Conservation (phyloP, 2,113 vertebrate genomes). For the Ceyx cyanopectus region DNA sequence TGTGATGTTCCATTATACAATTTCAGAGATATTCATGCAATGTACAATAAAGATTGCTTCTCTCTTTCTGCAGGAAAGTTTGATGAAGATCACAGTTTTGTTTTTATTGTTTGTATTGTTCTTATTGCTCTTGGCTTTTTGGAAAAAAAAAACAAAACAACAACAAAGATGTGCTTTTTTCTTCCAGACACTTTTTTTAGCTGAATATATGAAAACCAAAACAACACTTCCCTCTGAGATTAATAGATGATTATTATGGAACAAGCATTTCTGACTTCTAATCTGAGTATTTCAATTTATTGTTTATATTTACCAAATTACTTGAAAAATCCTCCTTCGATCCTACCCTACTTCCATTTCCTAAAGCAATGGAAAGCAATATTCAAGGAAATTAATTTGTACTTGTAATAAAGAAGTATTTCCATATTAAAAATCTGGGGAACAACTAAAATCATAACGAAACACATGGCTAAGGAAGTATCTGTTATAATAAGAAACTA, state of each 20-base stretch:
- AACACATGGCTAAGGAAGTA: background rate
- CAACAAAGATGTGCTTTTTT: background rate
- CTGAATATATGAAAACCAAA: background rate
- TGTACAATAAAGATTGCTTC: background rate
- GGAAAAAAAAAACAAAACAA: background rate
- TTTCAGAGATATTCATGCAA: background rate
- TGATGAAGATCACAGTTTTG: background rate
- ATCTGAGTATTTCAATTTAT: background rate
- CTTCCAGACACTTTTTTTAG: background rate
- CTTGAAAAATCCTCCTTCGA: background rate
- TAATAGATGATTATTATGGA: background rate
- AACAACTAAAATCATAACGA: background rate
- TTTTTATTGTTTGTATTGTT: background rate
- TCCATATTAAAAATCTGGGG: background rate
- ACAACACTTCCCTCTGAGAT: background rate
- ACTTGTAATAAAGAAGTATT: background rate
- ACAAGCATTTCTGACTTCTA: background rate
- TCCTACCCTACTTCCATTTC: background rate
- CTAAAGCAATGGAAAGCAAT: background rate
- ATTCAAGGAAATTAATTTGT: background rate
- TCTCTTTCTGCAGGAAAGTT: background rate
- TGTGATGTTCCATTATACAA: background rate
- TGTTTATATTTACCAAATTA: background rate
- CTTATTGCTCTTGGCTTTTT: background rate
- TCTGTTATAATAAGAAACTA: background rate